Conservation (phyloP, 2,888 invertebrate species). For the Tipula confusa region DNA sequence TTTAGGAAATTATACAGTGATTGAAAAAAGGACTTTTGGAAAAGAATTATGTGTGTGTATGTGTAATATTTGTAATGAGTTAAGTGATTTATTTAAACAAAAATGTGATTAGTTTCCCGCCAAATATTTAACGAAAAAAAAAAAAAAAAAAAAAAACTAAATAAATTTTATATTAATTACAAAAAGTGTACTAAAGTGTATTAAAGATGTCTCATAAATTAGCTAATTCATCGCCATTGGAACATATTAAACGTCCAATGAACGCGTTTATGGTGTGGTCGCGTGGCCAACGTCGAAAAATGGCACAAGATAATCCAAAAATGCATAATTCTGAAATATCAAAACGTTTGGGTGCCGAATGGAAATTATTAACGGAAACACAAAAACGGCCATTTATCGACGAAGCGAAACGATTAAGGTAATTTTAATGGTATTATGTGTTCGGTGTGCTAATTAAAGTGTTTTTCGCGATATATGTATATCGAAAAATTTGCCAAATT, state of each 20-base stretch:
- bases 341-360: slow-evolving; percentile 86
- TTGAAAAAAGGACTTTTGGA: background rate
- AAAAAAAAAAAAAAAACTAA: background rate
- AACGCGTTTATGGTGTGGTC: slow-evolving; percentile 98
- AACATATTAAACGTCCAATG: slow-evolving; percentile 94
- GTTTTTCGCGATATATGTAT: background rate
- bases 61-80: background rate
- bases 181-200: background rate
- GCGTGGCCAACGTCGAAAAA: slow-evolving; percentile 84
- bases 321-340: slow-evolving; percentile 90
- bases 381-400: slow-evolving; percentile 94
- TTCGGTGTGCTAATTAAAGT: background rate
- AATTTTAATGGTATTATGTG: slow-evolving; percentile 41
- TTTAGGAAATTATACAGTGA: background rate
- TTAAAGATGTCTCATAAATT: background rate
- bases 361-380: slow-evolving; percentile 82
- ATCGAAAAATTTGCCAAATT: background rate
- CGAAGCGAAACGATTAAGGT: slow-evolving; percentile 86
- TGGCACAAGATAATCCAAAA: slow-evolving; percentile 91
- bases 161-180: background rate
- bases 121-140: no score
- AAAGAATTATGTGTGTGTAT: background rate
- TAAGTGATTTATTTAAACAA: background rate
- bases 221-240: slow-evolving; percentile 50
- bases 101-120: background rate